A percentile compares a stretch with the other conserved stretches of the same genome.
phyloP scores from a whole-genome alignment of 1,140 invertebrate species.

The Gonatopus flavifemur region DNA sequence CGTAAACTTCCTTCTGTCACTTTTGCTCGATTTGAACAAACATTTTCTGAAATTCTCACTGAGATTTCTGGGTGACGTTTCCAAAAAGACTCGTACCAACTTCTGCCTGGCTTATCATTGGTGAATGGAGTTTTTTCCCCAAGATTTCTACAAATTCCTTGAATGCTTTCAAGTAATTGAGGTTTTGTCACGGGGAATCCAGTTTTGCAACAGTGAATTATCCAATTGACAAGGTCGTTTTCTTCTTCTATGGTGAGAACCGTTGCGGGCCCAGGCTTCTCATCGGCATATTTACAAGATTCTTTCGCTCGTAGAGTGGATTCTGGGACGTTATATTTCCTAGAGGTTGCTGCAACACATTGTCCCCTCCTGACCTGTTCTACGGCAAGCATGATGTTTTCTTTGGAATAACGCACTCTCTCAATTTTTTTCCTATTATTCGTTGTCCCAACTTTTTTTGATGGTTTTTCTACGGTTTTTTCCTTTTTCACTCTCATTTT shows the following conservation, averaged over 20 bases:
- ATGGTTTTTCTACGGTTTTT: no score
- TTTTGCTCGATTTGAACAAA: neutral
- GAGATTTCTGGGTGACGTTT: conserved; percentile 5
- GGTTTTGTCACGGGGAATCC: conserved; percentile 16
- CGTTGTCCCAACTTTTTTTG: no score
- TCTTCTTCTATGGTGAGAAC: conserved; percentile 14
- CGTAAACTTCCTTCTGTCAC: neutral
- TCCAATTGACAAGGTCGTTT: conserved; percentile 12
- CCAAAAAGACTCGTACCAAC: conserved; percentile 16
- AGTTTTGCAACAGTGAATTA: conserved; percentile 7
- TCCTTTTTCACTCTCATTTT: no score
- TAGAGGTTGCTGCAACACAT: no score
- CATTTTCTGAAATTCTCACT: conserved; percentile 4
- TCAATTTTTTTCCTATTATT: no score
- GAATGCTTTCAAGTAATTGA: conserved; percentile 10
- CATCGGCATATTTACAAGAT: neutral
- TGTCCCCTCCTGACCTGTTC: no score
- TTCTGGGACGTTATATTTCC: conserved; percentile 10
- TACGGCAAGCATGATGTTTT: no score
- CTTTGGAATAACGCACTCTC: no score
- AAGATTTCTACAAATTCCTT: conserved; percentile 7
- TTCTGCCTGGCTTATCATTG: conserved; percentile 15
- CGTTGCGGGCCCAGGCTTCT: conserved; percentile 14
- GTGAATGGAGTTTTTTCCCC: conserved; percentile 12
- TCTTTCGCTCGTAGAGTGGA: conserved; percentile 18